A percentile compares a stretch with the other conserved stretches of the same genome.
phyloP scores from a whole-genome alignment of 2,113 vertebrate genomes.

The Trogon melanurus region DNA sequence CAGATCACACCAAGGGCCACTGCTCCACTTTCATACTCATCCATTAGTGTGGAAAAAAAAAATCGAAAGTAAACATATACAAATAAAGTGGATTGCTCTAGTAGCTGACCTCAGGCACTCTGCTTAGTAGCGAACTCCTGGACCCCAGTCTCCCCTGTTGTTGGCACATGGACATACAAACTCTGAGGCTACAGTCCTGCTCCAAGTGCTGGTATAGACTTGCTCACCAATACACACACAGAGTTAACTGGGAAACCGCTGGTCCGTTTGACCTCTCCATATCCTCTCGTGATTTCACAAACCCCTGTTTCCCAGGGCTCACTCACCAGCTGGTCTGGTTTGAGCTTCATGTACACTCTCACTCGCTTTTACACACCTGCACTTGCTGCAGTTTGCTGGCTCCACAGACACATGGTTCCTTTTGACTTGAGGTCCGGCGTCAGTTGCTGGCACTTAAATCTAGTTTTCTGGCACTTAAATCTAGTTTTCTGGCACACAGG shows the following conservation, averaged over 20 bases:
- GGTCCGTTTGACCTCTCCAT: background rate
- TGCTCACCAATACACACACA: background rate
- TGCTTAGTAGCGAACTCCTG: background rate
- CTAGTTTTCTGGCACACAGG: background rate
- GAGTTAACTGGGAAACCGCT: rapidly evolving
- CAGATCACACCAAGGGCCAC: rapidly evolving
- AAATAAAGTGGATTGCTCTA: background rate
- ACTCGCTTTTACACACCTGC: background rate
- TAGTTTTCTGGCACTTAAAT: background rate
- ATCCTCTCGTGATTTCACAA: background rate
- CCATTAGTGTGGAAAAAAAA: background rate
- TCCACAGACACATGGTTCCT: background rate
- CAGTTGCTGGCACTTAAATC: background rate
- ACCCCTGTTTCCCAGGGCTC: background rate
- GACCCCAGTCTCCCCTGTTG: background rate
- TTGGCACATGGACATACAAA: rapidly evolving
- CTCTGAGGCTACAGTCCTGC: background rate
- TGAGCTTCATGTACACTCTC: background rate
- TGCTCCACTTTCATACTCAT: background rate
- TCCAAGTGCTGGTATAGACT: background rate
- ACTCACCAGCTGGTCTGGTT: background rate
- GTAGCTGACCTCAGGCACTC: background rate
- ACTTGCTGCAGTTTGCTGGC: background rate
- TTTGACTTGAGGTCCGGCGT: background rate
- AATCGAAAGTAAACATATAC: background rate